A percentile compares a stretch with the other conserved stretches of the same genome.
Conservation (phyloP, 1,140 invertebrate species). For the Aphelinus certus region DNA sequence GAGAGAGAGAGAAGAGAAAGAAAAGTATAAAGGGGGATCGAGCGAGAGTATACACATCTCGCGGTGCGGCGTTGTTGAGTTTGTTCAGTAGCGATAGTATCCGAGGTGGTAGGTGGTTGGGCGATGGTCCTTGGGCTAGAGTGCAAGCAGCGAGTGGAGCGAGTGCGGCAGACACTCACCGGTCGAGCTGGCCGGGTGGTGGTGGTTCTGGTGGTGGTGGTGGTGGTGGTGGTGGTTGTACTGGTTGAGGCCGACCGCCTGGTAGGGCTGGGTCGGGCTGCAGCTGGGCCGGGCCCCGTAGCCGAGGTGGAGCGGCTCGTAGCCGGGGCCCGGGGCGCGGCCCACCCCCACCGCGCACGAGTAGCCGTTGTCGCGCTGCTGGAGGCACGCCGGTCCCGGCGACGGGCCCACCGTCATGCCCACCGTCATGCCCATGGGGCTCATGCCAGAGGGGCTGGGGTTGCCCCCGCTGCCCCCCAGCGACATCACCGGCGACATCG, state of each 20-base stretch:
- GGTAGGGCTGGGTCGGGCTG: conserved; percentile 74
- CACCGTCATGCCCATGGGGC: conserved; percentile 64
- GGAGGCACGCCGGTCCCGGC: conserved; percentile 70
- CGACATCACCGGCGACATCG: conserved; percentile 68
- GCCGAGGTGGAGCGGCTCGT: conserved; percentile 75
- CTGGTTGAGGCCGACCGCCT: conserved; percentile 69
- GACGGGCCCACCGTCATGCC: conserved; percentile 67
- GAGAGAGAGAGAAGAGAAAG: no score
- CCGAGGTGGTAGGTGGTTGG: conserved; percentile 31
- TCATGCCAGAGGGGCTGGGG: conserved; percentile 66
- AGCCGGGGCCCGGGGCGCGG: conserved; percentile 61
- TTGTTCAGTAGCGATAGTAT: conserved; percentile 38
- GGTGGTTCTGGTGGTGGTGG: conserved; percentile 69
- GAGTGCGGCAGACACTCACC: conserved; percentile 69
- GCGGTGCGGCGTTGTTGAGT: no score
- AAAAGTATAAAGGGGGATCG: no score
- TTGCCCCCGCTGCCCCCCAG: conserved; percentile 57
- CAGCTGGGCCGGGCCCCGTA: conserved; percentile 73
- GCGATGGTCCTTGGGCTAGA: conserved; percentile 62
- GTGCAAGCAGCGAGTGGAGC: conserved; percentile 67
- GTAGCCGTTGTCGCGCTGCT: conserved; percentile 74
- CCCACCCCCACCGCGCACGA: conserved; percentile 70
- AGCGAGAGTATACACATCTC: no score
- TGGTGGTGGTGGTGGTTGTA: conserved; percentile 71
- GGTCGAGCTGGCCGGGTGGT: conserved; percentile 71